Evolutionary conservation across 64 coral and sea anemone species (phyloP), one percentile per base, ranked within the genome.

Genomic region (Orbicella faveolata): DNA sequence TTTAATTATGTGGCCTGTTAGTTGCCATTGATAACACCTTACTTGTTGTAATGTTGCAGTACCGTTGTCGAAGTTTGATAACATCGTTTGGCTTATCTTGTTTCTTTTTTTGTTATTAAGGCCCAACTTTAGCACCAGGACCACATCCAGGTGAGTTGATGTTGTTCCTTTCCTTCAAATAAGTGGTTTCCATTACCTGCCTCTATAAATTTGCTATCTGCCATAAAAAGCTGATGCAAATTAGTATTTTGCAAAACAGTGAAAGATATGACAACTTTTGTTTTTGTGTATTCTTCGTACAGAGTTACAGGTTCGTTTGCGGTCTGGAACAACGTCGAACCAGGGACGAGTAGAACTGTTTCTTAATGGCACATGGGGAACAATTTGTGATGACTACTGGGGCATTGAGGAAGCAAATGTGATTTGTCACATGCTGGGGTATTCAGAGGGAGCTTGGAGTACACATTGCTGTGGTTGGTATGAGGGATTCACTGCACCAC

Each of bases 381-480:
- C 55, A 3, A 81, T 81, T 61, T 81, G 79, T 36, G 79, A 81
- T 7, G 59, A 81, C 55, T 62, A 81, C 34, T 81, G 79, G 79
- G 79, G 79, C 35, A 81, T 81, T 15, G 26, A 81, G 3, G 79
- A 81, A 55, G 79, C 79, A 63, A 81, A 81, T 30, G 79, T 81
- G 55, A 81, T 81, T 36, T 81, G 79, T 21, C 79, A 57, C 30
- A 81, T 81, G 79, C 4, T 81, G 54, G 33, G 33, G 3, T 64
- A 36, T 15, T 4, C 54, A 7, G 79, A 81, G 63, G 79, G 79
- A 2, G 79, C 79, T 8, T 81, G 79, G 79, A 81, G 79, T 26
- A 81, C 79, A 36, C 79, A 81, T 9, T 81, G 79, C 57, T 81
- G 79, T 20, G 79, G 79, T 9, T 81, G 79, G 79, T 81, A 81